Evolutionary conservation across 2,113 vertebrate genomes (phyloP).

Genomic region (Ivindomyrus marchei): DNA sequence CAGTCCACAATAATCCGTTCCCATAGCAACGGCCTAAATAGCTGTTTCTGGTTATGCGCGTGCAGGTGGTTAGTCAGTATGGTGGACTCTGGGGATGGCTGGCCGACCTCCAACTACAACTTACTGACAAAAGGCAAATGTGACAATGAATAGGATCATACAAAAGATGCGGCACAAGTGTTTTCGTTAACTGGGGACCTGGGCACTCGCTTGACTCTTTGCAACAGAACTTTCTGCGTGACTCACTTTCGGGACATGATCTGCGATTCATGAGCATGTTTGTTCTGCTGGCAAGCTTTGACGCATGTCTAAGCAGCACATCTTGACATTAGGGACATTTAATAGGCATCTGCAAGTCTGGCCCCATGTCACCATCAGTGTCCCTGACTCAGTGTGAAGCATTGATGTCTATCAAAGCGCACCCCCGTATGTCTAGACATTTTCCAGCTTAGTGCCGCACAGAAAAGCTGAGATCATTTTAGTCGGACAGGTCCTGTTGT

Average conservation of each 20-base stretch:
- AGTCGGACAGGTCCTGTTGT: neutral
- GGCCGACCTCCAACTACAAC: neutral
- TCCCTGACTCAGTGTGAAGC: neutral
- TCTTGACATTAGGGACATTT: constrained; percentile 9
- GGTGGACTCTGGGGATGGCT: neutral
- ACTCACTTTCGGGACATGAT: neutral
- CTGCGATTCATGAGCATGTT: neutral
- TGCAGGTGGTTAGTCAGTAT: neutral
- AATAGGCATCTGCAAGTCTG: neutral
- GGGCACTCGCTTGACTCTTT: neutral
- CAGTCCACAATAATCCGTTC: neutral
- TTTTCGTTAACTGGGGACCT: neutral
- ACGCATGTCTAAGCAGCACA: neutral
- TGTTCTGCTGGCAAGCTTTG: neutral
- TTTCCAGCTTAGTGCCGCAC: neutral
- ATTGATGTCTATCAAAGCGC: neutral
- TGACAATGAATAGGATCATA: neutral
- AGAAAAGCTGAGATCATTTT: neutral
- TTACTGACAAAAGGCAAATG: neutral
- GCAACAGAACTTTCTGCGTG: neutral
- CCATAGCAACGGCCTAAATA: neutral
- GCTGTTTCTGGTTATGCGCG: neutral
- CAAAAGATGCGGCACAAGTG: neutral
- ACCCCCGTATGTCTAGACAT: neutral
- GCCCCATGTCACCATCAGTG: neutral